Evolutionary conservation across 2,888 invertebrate species (phyloP), one percentile per base, ranked within the genome.

Genomic region (Xylota segnis): DNA sequence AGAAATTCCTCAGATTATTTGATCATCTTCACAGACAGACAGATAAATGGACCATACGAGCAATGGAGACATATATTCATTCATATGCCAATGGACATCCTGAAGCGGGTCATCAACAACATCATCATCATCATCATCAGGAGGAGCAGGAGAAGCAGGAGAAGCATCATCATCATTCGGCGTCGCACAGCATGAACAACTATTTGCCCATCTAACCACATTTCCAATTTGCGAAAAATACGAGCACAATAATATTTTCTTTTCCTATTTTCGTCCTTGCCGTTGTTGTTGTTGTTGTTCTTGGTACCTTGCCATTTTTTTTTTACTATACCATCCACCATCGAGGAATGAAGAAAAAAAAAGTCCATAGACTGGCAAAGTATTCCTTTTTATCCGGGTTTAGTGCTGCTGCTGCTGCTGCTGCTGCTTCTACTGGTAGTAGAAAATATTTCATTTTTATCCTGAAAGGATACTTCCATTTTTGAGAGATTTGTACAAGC

Each of bases 211-310:
- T 82, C 77, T 86, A 76, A 82, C 82, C 72, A 82, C 82, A 86
- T 86, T 86, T 86, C 86, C 86, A 86, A 86, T 86, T 86, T 86
- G 86, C 72, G 86, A 86, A 86, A 86, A 86, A 82, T 86, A 82
- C 77, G 72, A 77, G 86, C 77, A 86, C 86, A 82, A 86, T 82
- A 86, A 86, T 77, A 86, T 82, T 86, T 77, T 82, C 76, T 72
- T 86, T 86, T 70, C 45, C 79, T 70, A 86, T 86, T 76, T 86
- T 82, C 72, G 66, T 82, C 68, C 54, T 82, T 58, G 68, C 27
- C 32, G 59, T 68, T 27, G 66, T 32, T 45, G 74, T 65, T 75
- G 61, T 58, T 65, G 75, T 66, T 75, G 61, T 58, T 65, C 70
- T 66, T 74, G 27, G 12, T 56, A 18, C 47, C 68, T 40, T 76